phyloP scores from a whole-genome alignment of 2,797 vertebrate species.

The Gymnoscopelus microlampas region DNA sequence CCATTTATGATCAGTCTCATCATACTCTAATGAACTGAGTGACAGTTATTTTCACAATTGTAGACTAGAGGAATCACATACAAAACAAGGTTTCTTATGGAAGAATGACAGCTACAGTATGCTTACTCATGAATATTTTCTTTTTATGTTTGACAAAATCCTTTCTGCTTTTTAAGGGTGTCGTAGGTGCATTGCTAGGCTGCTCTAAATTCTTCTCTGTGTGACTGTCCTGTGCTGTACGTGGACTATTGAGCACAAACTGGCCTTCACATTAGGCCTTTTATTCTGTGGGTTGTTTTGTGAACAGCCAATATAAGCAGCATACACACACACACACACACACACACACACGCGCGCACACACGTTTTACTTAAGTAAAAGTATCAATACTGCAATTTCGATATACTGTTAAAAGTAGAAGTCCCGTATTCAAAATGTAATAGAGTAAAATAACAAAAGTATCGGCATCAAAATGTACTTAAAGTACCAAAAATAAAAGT shows the following conservation, averaged over 20 bases:
- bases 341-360: not conserved
- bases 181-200: conserved; percentile 8
- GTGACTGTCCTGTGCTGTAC: not conserved
- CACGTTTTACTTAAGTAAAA: no score
- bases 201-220: not conserved
- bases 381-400: no score
- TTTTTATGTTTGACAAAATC: conserved; percentile 13
- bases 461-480: no score
- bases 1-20: conserved; percentile 48
- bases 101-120: not conserved
- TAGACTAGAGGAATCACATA: conserved; percentile 28
- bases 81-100: conserved; percentile 13
- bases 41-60: conserved; percentile 49
- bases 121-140: conserved; percentile 19
- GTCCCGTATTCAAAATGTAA: no score
- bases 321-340: conserved; percentile 18
- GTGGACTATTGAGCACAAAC: conserved; percentile 9
- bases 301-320: conserved; percentile 49
- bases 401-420: no score
- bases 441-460: no score
- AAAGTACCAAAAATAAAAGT: no score
- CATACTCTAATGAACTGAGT: conserved; percentile 48
- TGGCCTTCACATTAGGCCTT: conserved; percentile 18
- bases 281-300: conserved; percentile 16
- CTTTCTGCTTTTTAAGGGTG: conserved; percentile 4